Evolutionary conservation across 2,797 vertebrate species (phyloP), one percentile per base, ranked within the genome.

Genomic region (Argya squamiceps): DNA sequence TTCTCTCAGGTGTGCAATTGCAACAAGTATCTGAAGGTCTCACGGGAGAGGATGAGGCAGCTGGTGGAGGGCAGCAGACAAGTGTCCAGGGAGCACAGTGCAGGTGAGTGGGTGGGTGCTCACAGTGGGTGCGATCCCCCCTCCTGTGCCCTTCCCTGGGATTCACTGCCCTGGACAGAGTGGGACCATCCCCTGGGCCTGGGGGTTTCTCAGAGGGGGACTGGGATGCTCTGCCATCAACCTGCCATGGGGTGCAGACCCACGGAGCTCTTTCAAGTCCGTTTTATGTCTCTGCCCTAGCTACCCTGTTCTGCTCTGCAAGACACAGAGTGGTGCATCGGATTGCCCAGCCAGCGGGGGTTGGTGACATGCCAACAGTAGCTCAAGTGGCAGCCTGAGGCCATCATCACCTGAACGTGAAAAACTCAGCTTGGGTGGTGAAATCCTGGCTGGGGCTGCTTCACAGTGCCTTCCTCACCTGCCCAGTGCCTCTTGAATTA

Each of bases 1-100:
- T 93, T 53, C 96, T 68, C 94, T 18, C 95, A 99, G 99, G 98
- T 97, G 6, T 99, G 98, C 93, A 99, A 99, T 95, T 98, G 98
- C 22, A 88, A 99, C 94, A 97, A 98, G 93, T 99, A 99, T 69
- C 96, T 98, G 96, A 98, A 98, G 60, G 92, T 99, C 79, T 91
- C 98, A 5, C 98, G 97, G 88, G 97, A 98, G 50, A 94, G 96
- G 92, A 98, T 99, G 98, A 89, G 23, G 55, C 96, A 94, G 81
- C 97, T 99, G 94, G 89, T 98, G 76, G 79, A 89, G 89, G 85
- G 94, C 65, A 97, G 96, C 81, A 96, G 98, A 97, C 53, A 36
- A 74, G 39, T 2, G 0, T 22, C 6, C 0, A 56, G 13, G 12
- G n/a, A 84, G 15, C 7, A 34, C 0, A 1, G 15, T 5, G 0